Evolutionary conservation across 2,888 invertebrate species (phyloP).

Genomic region (Cremastinae sp.): DNA sequence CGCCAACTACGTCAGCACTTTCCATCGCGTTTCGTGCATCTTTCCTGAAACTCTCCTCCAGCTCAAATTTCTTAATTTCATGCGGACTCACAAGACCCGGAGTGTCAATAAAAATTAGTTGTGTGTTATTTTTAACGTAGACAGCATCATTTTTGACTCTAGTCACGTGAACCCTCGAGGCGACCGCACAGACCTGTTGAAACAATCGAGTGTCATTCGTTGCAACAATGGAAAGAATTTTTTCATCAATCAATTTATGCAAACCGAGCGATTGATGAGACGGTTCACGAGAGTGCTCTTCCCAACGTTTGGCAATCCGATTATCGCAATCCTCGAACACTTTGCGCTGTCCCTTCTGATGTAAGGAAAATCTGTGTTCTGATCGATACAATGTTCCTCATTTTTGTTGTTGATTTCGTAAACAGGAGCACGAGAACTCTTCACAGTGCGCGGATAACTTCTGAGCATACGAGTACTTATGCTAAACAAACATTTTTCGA

Average conservation of each 20-base stretch:
- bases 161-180: constrained; percentile 96
- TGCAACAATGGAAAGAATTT: not conserved
- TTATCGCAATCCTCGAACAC: constrained; percentile 83
- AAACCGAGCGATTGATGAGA: constrained; percentile 89
- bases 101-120: constrained; percentile 95
- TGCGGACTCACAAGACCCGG: constrained; percentile 91
- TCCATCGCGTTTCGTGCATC: constrained; percentile 84
- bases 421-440: constrained; percentile 19
- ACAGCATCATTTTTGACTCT: constrained; percentile 87
- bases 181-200: constrained; percentile 91
- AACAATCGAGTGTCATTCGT: constrained; percentile 64
- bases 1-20: constrained; percentile 90
- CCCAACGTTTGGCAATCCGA: constrained; percentile 97
- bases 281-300: constrained; percentile 97
- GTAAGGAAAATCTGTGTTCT: constrained; percentile 31
- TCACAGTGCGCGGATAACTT: constrained; percentile 10
- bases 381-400: constrained; percentile 27
- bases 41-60: constrained; percentile 83
- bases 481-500: constrained; percentile 42
- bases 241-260: constrained; percentile 59
- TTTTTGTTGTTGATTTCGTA: not conserved
- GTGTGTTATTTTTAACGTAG: constrained; percentile 88
- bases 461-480: not conserved
- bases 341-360: constrained; percentile 56
- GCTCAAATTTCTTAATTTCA: constrained; percentile 85